These are phyloP conservation scores for Platysternon megacephalum DNA, from an alignment of 2,113 vertebrate genomes.

Conservation along the genomic window DNA sequence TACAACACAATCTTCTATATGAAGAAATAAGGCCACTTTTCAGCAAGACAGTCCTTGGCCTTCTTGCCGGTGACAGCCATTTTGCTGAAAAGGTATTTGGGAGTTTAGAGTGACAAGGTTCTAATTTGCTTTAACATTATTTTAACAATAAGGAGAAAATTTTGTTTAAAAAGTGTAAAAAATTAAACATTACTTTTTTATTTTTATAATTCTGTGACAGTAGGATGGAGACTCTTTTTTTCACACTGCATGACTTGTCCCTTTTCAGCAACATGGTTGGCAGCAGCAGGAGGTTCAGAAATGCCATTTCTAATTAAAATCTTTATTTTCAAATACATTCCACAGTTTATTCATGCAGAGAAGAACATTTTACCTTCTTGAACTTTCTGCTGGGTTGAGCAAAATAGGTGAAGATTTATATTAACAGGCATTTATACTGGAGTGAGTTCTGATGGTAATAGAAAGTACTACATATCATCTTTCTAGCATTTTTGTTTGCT, in stretches of 20 bases:
- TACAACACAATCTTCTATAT: neutral
- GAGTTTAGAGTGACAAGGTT: neutral
- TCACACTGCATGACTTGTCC: slow-evolving; percentile 24
- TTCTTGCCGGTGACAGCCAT: neutral
- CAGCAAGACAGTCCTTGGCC: neutral
- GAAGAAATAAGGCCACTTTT: slow-evolving; percentile 13
- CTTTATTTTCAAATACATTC: slow-evolving; percentile 46
- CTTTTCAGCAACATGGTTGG: slow-evolving; percentile 28
- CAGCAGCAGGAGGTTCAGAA: slow-evolving; percentile 1
- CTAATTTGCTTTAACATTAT: neutral
- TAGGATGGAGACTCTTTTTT: slow-evolving; percentile 17
- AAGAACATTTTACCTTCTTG: slow-evolving; percentile 48
- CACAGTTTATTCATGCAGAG: slow-evolving; percentile 55
- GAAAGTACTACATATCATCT: neutral
- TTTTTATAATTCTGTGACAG: neutral
- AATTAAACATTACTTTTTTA: neutral
- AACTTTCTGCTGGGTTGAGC: slow-evolving; percentile 56
- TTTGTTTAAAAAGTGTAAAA: neutral
- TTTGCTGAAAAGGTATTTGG: neutral
- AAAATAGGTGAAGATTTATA: slow-evolving; percentile 4
- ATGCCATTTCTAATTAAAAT: slow-evolving; percentile 61
- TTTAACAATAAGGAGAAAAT: neutral
- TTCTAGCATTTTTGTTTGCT: slow-evolving; percentile 2
- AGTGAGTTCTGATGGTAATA: slow-evolving; percentile 21
- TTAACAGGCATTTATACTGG: neutral